Conservation (phyloP, 2,797 vertebrate species). For the Yasuhikotakia modesta region DNA sequence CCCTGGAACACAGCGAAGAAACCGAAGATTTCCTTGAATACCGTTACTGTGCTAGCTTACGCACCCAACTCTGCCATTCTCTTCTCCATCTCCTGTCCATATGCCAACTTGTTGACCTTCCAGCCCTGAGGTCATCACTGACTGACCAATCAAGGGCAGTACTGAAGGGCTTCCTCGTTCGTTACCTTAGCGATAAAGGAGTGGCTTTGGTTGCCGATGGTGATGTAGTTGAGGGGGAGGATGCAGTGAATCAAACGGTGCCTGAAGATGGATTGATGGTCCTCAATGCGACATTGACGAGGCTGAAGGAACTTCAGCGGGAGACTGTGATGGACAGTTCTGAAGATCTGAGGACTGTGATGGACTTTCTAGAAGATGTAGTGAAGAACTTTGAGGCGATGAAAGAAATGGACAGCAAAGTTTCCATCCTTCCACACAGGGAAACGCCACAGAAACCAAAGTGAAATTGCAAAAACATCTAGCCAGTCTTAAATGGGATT, state of each 20-base stretch:
- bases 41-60: conserved; percentile 90
- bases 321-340: conserved; percentile 58
- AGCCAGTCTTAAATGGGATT: background rate
- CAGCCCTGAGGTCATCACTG: conserved; percentile 69
- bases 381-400: conserved; percentile 67
- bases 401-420: conserved; percentile 24
- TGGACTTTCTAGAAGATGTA: conserved; percentile 78
- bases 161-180: conserved; percentile 78
- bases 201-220: conserved; percentile 64
- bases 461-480: background rate
- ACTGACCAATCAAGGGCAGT: conserved; percentile 63
- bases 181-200: conserved; percentile 74
- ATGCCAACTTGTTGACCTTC: conserved; percentile 78
- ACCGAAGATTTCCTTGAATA: conserved; percentile 92
- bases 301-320: conserved; percentile 71
- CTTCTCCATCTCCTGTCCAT: conserved; percentile 86
- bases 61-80: conserved; percentile 85
- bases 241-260: conserved; percentile 40
- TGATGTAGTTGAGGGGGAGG: conserved; percentile 60
- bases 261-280: conserved; percentile 70
- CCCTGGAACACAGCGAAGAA: conserved; percentile 89
- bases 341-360: conserved; percentile 52
- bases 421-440: background rate
- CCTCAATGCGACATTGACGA: conserved; percentile 73
- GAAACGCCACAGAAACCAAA: background rate